Evolutionary conservation across 2,113 vertebrate genomes (phyloP).

Genomic region (Papio anubis): DNA sequence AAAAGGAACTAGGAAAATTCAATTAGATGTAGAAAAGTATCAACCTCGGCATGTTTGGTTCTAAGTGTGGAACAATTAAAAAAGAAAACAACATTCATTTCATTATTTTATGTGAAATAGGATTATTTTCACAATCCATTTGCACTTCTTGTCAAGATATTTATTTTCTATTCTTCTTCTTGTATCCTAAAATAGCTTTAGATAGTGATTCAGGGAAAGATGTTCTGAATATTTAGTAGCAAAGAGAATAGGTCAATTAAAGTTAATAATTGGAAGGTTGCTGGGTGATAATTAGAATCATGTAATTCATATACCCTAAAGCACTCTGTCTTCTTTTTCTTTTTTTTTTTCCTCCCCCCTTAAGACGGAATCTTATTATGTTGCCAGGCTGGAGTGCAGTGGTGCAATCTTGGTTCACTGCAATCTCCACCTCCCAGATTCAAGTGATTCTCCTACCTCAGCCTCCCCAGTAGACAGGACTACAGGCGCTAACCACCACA

Average conservation of each 20-base stretch:
- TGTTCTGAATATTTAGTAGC: not conserved
- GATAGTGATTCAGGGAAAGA: not conserved
- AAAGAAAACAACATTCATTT: not conserved
- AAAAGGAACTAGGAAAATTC: not conserved
- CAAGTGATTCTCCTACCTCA: too few species aligned
- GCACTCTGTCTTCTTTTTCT: too few species aligned
- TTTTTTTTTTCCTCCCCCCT: too few species aligned
- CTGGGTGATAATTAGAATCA: not conserved
- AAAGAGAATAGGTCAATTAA: not conserved
- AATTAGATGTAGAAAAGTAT: not conserved
- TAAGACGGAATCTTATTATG: too few species aligned
- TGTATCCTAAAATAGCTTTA: not conserved
- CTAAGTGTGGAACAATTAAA: not conserved
- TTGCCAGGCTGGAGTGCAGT: too few species aligned
- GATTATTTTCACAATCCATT: not conserved
- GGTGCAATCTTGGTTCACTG: too few species aligned
- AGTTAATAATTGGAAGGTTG: not conserved
- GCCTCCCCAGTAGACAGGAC: too few species aligned
- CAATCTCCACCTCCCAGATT: too few species aligned
- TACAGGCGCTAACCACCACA: too few species aligned
- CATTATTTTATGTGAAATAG: conserved; percentile 19
- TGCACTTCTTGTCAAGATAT: not conserved
- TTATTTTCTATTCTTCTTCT: not conserved
- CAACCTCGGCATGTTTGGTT: not conserved
- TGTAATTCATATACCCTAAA: not conserved